Base-by-base conservation (phyloP, 2,888 invertebrate genomes). In the Idaea biselata region DNA sequence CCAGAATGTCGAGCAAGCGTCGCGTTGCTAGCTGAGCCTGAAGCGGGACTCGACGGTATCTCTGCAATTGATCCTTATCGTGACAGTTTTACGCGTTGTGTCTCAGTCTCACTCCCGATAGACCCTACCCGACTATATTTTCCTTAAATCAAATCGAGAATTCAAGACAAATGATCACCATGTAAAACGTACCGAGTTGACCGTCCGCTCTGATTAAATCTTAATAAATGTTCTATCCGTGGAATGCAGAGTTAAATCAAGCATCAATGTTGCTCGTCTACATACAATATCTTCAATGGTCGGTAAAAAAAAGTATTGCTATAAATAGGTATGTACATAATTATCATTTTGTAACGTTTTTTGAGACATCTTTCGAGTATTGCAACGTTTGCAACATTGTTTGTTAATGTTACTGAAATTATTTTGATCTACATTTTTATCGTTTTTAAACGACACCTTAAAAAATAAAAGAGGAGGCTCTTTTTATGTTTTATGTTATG, bases 61-160 rank as follows among this genome's bases (percentile, higher is more conserved):
- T 82, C 71, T 63, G 79, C 82, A 77, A 84, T 84, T 78, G 90
- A 90, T 89, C 81, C 82, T 84, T 87, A 91, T 90, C 89, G 76
- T 74, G 90, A 87, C 89, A 89, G 87, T 87, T 90, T 89, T 87
- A 89, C 88, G 88, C 88, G 85, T 83, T 80, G 80, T 74, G 80
- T 85, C 82, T 79, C 81, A 76, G 81, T 82, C 83, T 82, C 79
- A 77, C 82, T 82, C 76, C 78, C 74, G 78, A 78, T 80, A 79
- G 79, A 76, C 72, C 69, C 75, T 69, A 72, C 71, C 70, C 71
- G 71, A 73, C 70, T 72, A 70, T 70, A 75, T 72, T 71, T 67
- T 67, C 63, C 61, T 65, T 66, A 66, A 60, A 66, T 67, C 60
- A 64, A 64, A 60, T 33, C 7, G 18, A 54, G 18, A 44, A 16